Evolutionary conservation across 1,140 invertebrate species (phyloP), one percentile per base, ranked within the genome.

Genomic region (Drosophila kanapiae): DNA sequence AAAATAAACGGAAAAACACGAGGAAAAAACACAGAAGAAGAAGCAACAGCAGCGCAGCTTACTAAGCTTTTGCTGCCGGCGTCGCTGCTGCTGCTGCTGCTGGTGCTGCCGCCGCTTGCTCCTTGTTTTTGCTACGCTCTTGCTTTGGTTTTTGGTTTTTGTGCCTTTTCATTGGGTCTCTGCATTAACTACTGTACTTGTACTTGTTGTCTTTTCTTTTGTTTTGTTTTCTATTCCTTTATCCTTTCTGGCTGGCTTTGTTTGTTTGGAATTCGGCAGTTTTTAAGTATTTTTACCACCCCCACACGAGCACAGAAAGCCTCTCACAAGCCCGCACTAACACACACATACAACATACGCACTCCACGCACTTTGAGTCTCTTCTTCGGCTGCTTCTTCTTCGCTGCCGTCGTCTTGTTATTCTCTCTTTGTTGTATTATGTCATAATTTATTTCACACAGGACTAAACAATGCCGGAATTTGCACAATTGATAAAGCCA

Each of bases 71-170:
- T 90, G 70, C 79, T 82, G 63, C 72, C 79, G 65, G 42, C 48
- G 72, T 69, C 49, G 49, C 49, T 35, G 49, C 62, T 60, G 83
- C 48, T 43, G 49, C 49, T 35, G 49, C 62, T 60, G 23, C 23
- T 23, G 23, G 23, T 23, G 23, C 69, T 68, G 75, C 58, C 72
- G 83, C 48, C 49, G 68, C 71, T 83, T 83, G 80, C 84, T 87
- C 84, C 84, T 87, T 87, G 84, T 88, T 88, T 87, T 86, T 86
- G 83, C 83, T 82, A 80, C 83, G 83, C 79, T 86, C 74, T 86
- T 74, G 82, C 78, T 75, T 79, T 82, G 61, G 23, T 81, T 78
- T 62, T 75, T 62, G 40, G 16, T 61, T 40, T 63, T 80, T 61
- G 40, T 61, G 40, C 57, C 58, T 77, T 58, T 67, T 33, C 33